Evolutionary conservation across 2,113 vertebrate species (phyloP).

Genomic region (Rhabdornis inornatus): DNA sequence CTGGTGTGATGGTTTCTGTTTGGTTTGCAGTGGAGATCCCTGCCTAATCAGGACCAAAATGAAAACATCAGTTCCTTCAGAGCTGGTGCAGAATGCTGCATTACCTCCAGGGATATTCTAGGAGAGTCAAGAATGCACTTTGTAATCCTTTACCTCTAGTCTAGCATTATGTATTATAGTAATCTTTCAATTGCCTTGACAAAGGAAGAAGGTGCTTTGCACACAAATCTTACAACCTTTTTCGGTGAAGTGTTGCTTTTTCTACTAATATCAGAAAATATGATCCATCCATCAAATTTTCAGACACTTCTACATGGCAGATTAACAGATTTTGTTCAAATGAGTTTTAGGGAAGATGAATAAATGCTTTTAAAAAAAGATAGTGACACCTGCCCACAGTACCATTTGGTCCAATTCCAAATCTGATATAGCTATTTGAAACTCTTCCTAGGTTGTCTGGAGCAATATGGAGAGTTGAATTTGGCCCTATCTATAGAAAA

Average conservation of each 20-base stretch:
- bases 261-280: not conserved
- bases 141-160: not conserved
- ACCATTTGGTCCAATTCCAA: not conserved
- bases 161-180: not conserved
- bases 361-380: not conserved
- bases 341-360: not conserved
- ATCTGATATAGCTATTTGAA: not conserved
- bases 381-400: not conserved
- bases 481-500: not conserved
- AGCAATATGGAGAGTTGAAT: not conserved
- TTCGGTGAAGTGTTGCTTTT: not conserved
- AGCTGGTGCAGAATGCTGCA: not conserved
- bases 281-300: not conserved
- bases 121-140: not conserved
- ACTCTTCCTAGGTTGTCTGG: not conserved
- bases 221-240: not conserved
- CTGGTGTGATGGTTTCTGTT: not conserved
- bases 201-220: not conserved
- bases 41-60: not conserved
- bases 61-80: not conserved
- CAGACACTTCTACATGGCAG: not conserved
- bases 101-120: not conserved
- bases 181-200: not conserved
- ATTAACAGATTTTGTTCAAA: slow-evolving; percentile 8
- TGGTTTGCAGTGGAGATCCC: not conserved